These are phyloP conservation scores for Pseudopodoces humilis DNA, from an alignment of 2,113 vertebrate species.

Conservation along the genomic window DNA sequence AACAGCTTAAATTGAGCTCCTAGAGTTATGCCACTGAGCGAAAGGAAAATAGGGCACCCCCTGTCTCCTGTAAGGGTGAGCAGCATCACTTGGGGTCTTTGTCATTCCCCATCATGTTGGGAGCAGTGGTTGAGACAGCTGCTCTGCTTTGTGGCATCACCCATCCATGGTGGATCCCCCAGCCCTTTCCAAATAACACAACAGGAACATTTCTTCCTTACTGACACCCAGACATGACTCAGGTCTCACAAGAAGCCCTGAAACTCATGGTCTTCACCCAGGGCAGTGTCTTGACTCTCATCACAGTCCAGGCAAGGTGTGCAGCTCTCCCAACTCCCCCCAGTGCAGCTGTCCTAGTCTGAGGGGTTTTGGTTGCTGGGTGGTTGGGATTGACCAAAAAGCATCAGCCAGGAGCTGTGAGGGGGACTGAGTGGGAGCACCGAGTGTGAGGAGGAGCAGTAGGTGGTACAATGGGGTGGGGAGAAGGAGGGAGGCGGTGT, in stretches of 20 bases:
- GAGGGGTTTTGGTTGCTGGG: not conserved
- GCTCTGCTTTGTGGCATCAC: no score
- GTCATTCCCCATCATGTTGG: not conserved
- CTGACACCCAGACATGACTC: not conserved
- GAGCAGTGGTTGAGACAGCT: not conserved
- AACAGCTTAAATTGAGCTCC: not conserved
- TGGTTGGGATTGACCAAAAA: not conserved
- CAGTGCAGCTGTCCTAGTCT: not conserved
- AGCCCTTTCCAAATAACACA: not conserved
- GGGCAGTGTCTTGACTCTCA: not conserved
- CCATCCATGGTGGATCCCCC: not conserved
- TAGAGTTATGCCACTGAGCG: not conserved
- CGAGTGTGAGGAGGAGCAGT: fast-evolving
- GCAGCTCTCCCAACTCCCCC: fast-evolving
- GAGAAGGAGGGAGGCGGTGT: not conserved
- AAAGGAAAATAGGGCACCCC: not conserved
- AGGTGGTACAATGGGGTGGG: fast-evolving
- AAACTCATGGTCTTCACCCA: not conserved
- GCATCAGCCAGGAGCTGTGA: not conserved
- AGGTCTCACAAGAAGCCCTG: not conserved
- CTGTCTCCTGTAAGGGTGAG: not conserved
- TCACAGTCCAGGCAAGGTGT: not conserved
- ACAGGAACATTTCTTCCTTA: fast-evolving
- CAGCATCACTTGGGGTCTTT: not conserved
- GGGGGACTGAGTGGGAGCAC: not conserved